Evolutionary conservation across 1,140 invertebrate species (phyloP).

Genomic region (Micrasema minimum): DNA sequence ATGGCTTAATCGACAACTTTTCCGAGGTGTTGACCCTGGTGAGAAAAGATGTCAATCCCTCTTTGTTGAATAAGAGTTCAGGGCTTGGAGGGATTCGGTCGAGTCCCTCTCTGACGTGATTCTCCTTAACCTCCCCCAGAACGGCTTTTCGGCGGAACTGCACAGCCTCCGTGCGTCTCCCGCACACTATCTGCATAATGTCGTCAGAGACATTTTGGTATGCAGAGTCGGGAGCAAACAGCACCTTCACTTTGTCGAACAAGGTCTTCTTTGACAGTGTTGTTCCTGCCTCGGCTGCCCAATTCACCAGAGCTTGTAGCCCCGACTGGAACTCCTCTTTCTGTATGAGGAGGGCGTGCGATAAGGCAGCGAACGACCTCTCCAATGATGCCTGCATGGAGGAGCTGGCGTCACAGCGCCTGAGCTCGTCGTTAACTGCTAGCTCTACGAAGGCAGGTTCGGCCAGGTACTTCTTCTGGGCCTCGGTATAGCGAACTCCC

Average conservation of each 20-base stretch:
- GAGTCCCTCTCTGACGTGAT: background rate
- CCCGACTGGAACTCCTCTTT: background rate
- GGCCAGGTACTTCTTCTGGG: background rate
- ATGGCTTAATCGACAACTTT: no score
- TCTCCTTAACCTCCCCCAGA: background rate
- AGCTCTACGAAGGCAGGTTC: background rate
- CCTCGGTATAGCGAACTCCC: background rate
- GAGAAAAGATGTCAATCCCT: background rate
- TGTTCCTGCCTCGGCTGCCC: background rate
- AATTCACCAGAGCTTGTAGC: background rate
- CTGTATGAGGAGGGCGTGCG: background rate
- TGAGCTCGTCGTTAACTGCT: background rate
- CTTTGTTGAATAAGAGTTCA: background rate
- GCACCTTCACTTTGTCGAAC: background rate
- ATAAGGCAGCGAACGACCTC: background rate
- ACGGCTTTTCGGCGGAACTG: background rate
- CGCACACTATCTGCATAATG: background rate
- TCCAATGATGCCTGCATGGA: background rate
- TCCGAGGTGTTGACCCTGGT: no score
- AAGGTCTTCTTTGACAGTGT: background rate
- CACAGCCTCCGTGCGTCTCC: background rate
- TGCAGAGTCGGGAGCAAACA: background rate
- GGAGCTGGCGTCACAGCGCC: background rate
- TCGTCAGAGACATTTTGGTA: background rate
- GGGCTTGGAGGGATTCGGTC: background rate